Conservation (phyloP, 2,113 vertebrate species). For the Stictonetta naevosa region DNA sequence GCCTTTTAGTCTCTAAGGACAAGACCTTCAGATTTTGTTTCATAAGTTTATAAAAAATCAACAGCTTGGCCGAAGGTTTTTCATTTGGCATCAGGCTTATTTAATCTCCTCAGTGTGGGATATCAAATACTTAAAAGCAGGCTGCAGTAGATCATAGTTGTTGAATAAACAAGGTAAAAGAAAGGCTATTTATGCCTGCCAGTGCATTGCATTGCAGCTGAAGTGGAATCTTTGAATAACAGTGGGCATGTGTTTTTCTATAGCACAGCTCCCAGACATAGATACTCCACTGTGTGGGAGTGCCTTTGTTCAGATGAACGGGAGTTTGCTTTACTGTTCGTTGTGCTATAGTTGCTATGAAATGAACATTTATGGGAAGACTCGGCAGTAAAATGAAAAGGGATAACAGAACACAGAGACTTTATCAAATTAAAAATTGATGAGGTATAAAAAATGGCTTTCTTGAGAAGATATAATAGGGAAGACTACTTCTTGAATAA, state of each 20-base stretch:
- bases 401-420: background rate
- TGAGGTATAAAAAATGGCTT: conserved; percentile 38
- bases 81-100: background rate
- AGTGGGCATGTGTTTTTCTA: conserved; percentile 34
- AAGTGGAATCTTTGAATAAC: conserved; percentile 27
- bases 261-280: background rate
- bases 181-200: conserved; percentile 22
- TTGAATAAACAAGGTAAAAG: conserved; percentile 52
- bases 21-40: conserved; percentile 51
- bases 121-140: conserved; percentile 32
- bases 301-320: conserved; percentile 36
- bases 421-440: conserved; percentile 69
- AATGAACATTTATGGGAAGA: conserved; percentile 39
- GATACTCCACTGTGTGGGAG: background rate
- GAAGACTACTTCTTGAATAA: conserved; percentile 37
- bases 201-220: conserved; percentile 3
- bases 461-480: conserved; percentile 13
- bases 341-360: conserved; percentile 31
- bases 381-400: conserved; percentile 12
- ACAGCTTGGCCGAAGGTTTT: background rate
- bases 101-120: conserved; percentile 24
- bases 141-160: conserved; percentile 29
- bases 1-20: conserved; percentile 25
- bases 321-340: conserved; percentile 17
- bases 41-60: conserved; percentile 43